phyloP scores from a whole-genome alignment of 2,888 invertebrate genomes.

The Sinelater perroti region DNA sequence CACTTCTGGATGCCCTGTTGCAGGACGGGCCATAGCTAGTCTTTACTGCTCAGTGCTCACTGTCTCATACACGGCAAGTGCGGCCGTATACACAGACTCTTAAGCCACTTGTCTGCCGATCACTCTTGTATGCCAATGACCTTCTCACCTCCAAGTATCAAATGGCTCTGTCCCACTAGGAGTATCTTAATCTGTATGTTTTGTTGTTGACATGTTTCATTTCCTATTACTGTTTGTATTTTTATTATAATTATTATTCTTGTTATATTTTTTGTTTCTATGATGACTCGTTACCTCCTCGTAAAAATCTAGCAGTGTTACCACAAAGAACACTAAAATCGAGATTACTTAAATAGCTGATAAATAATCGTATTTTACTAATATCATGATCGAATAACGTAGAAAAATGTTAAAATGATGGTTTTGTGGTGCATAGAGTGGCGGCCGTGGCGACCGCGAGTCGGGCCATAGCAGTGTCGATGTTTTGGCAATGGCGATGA shows the following conservation, averaged over 20 bases:
- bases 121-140: conserved; percentile 58
- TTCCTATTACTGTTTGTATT: conserved; percentile 57
- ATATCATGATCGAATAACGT: conserved; percentile 36
- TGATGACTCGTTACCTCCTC: conserved; percentile 62
- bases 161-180: conserved; percentile 65
- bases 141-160: conserved; percentile 68
- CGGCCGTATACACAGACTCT: conserved; percentile 35
- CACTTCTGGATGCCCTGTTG: conserved; percentile 47
- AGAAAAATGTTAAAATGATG: conserved; percentile 52
- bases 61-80: conserved; percentile 35
- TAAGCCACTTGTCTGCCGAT: conserved; percentile 52
- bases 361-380: conserved; percentile 31
- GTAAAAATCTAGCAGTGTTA: conserved; percentile 45
- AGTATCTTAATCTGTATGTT: conserved; percentile 63
- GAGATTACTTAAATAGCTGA: conserved; percentile 30
- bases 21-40: conserved; percentile 44
- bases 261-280: conserved; percentile 48
- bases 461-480: conserved; percentile 42
- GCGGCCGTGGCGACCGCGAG: conserved; percentile 51
- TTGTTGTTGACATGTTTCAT: conserved; percentile 61
- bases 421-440: conserved; percentile 59
- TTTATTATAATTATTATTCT: conserved; percentile 44
- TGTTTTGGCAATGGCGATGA: conserved; percentile 45
- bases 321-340: conserved; percentile 29
- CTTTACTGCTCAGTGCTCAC: conserved; percentile 38